Conservation (phyloP, 2,797 vertebrate genomes). For the Bufotes viridis region DNA sequence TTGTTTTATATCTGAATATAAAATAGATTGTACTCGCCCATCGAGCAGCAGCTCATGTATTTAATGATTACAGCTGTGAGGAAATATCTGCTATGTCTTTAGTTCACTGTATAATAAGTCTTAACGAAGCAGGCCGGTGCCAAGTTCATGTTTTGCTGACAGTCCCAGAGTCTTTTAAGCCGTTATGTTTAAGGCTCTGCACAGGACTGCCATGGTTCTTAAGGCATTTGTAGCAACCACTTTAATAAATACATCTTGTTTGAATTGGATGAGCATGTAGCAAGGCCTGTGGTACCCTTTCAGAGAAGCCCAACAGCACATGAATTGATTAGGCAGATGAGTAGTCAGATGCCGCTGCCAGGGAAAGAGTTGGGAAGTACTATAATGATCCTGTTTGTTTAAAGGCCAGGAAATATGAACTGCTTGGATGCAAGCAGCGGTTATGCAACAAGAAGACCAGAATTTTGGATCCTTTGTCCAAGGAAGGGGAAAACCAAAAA, state of each 20-base stretch:
- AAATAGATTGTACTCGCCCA: not conserved
- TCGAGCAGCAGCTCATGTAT: not conserved
- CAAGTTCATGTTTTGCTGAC: slow-evolving; percentile 42
- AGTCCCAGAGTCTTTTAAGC: slow-evolving; percentile 36
- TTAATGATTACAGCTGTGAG: not conserved
- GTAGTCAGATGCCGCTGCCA: slow-evolving; percentile 47
- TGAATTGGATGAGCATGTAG: slow-evolving; percentile 58
- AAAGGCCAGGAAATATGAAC: slow-evolving; percentile 51
- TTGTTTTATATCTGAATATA: not conserved
- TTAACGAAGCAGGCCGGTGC: slow-evolving; percentile 37
- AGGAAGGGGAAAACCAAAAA: slow-evolving; percentile 58
- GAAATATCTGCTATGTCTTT: slow-evolving; percentile 6
- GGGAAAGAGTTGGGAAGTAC: slow-evolving; percentile 38
- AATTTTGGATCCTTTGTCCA: slow-evolving; percentile 45
- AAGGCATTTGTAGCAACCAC: slow-evolving; percentile 54
- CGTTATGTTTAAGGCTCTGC: slow-evolving; percentile 28
- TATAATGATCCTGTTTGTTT: slow-evolving; percentile 53
- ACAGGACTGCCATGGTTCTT: slow-evolving; percentile 51
- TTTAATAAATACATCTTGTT: slow-evolving; percentile 61
- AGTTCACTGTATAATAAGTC: slow-evolving; percentile 29
- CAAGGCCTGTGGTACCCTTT: slow-evolving; percentile 41
- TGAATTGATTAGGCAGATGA: slow-evolving; percentile 57
- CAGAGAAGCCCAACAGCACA: slow-evolving; percentile 51
- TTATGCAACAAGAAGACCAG: slow-evolving; percentile 54
- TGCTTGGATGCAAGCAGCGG: slow-evolving; percentile 54